A percentile compares a stretch with the other conserved stretches of the same genome.
Evolutionary conservation across 2,113 vertebrate genomes (phyloP).

Genomic region (Sinocyclocheilus anshuiensis): DNA sequence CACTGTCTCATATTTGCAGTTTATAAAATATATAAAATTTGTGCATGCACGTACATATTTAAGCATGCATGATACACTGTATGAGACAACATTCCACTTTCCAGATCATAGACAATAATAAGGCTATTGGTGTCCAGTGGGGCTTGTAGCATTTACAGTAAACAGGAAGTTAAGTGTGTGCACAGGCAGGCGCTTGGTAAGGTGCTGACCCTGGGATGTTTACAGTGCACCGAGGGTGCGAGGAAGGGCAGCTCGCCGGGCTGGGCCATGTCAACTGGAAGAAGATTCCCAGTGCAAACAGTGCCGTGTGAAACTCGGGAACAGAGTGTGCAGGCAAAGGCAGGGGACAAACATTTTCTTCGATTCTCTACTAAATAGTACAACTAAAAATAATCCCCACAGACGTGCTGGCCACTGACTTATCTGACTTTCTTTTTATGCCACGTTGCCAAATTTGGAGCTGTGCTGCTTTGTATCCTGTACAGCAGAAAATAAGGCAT

Average conservation of each 20-base stretch:
- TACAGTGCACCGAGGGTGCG: slow-evolving; percentile 52
- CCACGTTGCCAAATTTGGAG: slow-evolving; percentile 69
- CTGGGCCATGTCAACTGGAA: slow-evolving; percentile 65
- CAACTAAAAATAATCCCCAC: slow-evolving; percentile 68
- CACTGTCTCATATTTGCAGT: neutral
- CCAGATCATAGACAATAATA: neutral
- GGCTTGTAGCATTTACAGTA: slow-evolving; percentile 53
- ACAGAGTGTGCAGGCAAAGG: slow-evolving; percentile 27
- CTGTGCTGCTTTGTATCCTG: slow-evolving; percentile 53
- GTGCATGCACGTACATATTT: no score
- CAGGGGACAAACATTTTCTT: slow-evolving; percentile 58
- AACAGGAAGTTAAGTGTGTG: slow-evolving; percentile 56
- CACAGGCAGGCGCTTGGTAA: slow-evolving; percentile 25
- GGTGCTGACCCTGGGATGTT: slow-evolving; percentile 53
- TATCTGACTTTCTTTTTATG: slow-evolving; percentile 68
- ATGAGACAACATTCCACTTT: slow-evolving; percentile 1
- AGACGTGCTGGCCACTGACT: slow-evolving; percentile 48
- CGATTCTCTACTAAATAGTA: slow-evolving; percentile 48
- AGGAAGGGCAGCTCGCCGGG: slow-evolving; percentile 59
- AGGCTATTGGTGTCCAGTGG: neutral
- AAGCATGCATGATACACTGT: neutral
- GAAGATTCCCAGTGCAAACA: slow-evolving; percentile 70
- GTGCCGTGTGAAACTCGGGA: slow-evolving; percentile 43
- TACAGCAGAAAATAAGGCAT: slow-evolving; percentile 49
- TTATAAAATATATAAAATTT: neutral